Base-by-base conservation (phyloP, 2,797 vertebrate genomes). In the Antrozous pallidus region DNA sequence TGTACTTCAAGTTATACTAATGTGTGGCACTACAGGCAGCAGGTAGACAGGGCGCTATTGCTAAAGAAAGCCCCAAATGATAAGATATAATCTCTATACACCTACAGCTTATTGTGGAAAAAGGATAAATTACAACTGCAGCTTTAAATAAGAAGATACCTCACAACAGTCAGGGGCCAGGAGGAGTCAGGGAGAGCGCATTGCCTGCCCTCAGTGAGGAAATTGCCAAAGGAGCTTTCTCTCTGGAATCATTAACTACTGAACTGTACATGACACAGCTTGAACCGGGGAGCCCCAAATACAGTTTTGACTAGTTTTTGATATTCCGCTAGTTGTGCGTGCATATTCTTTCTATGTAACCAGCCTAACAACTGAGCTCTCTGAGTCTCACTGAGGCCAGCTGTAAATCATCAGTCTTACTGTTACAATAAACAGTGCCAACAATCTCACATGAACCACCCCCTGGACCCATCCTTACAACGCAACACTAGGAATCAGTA, bases 151-250 rank as follows among this genome's bases (percentile, higher is more conserved):
- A n/a, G 8, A 8, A 54, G 61, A n/a, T 26, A 31, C 12, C 36
- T 42, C 67, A 33, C 16, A 87, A 33, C 16, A 87, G 6, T 2
- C 4, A 51, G 31, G 26, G 63, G 11, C 2, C 36, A 54, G 38
- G 58, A 24, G 28, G 38, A 3, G 3, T 24, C 65, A 36, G 9
- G 7, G 6, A 45, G 71, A 61, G 2, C 1, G 5, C 2, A 0
- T 24, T 69, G 17, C 8, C 10, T 14, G 56, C 54, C 28, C 45
- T 63, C 79, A 47, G 3, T 2, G 47, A 42, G 0, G 7, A 9
- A 22, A n/a, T 67, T 28, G 14, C 3, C 6, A 74, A 18, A 5
- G 28, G 40, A 40, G 2, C 28, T 2, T 58, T 70, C 28, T 40
- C 12, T 58, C 26, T 67, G 33, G 18, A 31, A 74, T 38, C 49